These are phyloP conservation scores for Cecidostiba fungosa DNA, from an alignment of 2,888 invertebrate species.

Conservation along the genomic window DNA sequence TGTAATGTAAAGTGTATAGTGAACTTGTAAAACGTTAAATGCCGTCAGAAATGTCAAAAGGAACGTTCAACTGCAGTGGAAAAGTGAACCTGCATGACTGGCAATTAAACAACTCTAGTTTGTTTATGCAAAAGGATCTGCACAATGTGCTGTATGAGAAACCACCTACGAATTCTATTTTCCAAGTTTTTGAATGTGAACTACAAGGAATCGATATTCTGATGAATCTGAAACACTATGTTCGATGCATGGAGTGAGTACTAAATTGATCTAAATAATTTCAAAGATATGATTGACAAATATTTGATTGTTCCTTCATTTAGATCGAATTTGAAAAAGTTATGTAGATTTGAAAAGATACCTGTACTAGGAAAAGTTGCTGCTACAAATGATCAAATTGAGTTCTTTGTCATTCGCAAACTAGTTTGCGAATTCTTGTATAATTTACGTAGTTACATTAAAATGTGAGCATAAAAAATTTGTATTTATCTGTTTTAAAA, in stretches of 20 bases:
- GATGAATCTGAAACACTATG: conserved; percentile 72
- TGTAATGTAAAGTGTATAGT: no score
- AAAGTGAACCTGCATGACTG: conserved; percentile 75
- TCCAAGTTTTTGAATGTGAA: conserved; percentile 70
- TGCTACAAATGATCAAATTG: conserved; percentile 57
- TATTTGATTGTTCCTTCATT: background rate
- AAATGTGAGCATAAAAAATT: conserved; percentile 67
- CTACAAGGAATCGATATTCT: conserved; percentile 70
- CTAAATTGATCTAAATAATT: background rate
- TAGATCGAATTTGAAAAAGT: conserved; percentile 72
- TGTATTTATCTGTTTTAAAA: background rate
- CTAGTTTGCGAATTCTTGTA: conserved; percentile 71
- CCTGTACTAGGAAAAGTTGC: conserved; percentile 25
- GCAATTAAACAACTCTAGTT: conserved; percentile 69
- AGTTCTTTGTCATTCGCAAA: conserved; percentile 70
- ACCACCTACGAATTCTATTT: background rate
- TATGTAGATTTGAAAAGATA: conserved; percentile 69
- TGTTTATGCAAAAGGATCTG: conserved; percentile 69
- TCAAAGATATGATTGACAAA: background rate
- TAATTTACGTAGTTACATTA: conserved; percentile 72
- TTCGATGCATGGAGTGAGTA: conserved; percentile 73
- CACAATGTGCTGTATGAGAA: conserved; percentile 68
- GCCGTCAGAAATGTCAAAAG: conserved; percentile 24
- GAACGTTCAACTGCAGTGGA: conserved; percentile 72
- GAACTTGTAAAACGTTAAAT: background rate